phyloP scores from a whole-genome alignment of 2,797 vertebrate species.

The Bufotes viridis region DNA sequence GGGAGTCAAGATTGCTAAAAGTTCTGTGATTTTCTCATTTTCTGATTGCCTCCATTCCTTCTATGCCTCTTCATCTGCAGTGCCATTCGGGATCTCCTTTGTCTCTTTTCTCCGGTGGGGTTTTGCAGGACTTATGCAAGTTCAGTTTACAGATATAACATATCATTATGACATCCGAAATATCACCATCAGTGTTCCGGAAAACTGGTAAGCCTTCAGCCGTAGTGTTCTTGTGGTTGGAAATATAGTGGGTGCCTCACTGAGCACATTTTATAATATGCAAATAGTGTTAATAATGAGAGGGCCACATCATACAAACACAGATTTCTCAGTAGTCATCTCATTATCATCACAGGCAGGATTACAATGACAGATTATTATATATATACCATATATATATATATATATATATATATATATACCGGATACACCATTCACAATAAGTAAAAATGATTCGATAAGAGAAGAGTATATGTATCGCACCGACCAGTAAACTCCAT shows the following conservation, averaged over 20 bases:
- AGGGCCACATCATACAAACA: too few species aligned
- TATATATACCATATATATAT: too few species aligned
- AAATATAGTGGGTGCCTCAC: neutral
- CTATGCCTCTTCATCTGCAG: slow-evolving; percentile 69
- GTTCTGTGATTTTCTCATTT: neutral
- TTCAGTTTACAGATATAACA: slow-evolving; percentile 82
- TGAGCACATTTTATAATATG: neutral
- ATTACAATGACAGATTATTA: too few species aligned
- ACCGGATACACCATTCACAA: too few species aligned
- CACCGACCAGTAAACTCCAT: too few species aligned
- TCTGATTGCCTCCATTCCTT: neutral
- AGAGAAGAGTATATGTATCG: too few species aligned
- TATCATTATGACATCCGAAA: slow-evolving; percentile 78
- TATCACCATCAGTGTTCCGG: slow-evolving; percentile 78
- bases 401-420: too few species aligned
- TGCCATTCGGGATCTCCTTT: slow-evolving; percentile 88
- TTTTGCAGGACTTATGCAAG: slow-evolving; percentile 88
- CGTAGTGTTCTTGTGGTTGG: neutral
- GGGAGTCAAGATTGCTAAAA: too few species aligned
- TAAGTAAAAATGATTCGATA: too few species aligned
- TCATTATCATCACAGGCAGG: too few species aligned
- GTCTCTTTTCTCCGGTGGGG: slow-evolving; percentile 92
- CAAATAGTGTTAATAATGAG: too few species aligned
- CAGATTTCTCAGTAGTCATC: neutral
- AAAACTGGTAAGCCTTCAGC: slow-evolving; percentile 79